These are phyloP conservation scores for Xenus cinereus DNA, from an alignment of 2,113 vertebrate genomes.

Conservation along the genomic window DNA sequence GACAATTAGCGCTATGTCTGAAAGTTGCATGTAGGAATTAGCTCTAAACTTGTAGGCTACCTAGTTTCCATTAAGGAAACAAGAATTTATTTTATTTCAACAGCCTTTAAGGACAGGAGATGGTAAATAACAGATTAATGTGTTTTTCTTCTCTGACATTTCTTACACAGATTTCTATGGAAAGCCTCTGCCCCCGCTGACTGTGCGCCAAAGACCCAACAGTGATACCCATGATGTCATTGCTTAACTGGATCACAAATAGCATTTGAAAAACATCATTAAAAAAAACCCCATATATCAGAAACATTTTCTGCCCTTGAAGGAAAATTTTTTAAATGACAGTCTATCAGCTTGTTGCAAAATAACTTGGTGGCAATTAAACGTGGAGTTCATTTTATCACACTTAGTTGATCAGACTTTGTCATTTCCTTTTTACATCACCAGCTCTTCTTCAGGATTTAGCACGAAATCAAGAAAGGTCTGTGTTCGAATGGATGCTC, in stretches of 20 bases:
- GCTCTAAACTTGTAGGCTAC: not conserved
- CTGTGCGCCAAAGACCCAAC: slow-evolving; percentile 72
- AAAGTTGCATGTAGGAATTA: not conserved
- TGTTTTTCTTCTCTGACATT: slow-evolving; percentile 23
- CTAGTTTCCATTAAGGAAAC: not conserved
- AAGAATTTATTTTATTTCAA: not conserved
- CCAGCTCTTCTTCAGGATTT: slow-evolving; percentile 45
- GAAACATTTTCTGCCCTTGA: not conserved
- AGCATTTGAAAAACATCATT: not conserved
- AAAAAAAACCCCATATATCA: not conserved
- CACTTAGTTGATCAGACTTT: not conserved
- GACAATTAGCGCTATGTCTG: not conserved
- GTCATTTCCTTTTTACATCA: not conserved
- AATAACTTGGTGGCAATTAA: not conserved
- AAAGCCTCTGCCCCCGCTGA: slow-evolving; percentile 75
- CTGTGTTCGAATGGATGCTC: not conserved
- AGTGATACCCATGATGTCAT: slow-evolving; percentile 73
- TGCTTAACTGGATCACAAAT: slow-evolving; percentile 49
- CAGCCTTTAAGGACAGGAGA: not conserved
- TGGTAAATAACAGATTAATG: not conserved
- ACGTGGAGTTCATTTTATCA: not conserved
- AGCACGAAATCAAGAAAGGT: not conserved
- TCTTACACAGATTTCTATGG: slow-evolving; percentile 74
- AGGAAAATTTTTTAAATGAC: not conserved
- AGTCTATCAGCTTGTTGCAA: not conserved